phyloP scores from a whole-genome alignment of 2,113 vertebrate species.

The Rhombomys opimus region DNA sequence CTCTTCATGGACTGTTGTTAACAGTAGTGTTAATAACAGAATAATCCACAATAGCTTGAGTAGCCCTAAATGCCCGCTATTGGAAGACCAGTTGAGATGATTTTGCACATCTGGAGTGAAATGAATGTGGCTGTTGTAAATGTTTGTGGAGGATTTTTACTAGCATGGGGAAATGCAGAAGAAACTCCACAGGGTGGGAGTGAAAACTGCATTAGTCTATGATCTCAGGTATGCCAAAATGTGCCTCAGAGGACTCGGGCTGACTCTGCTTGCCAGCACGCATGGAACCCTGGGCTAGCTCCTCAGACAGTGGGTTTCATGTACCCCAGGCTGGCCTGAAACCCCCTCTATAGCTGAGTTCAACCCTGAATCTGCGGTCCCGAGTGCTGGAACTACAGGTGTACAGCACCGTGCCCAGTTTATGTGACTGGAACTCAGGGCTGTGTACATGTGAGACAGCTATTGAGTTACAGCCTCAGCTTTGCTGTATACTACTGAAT shows the following conservation, averaged over 20 bases:
- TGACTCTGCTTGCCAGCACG: background rate
- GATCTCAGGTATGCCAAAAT: background rate
- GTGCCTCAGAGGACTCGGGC: background rate
- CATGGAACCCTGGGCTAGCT: background rate
- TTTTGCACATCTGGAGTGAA: conserved; percentile 16
- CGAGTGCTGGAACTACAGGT: background rate
- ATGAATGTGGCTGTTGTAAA: background rate
- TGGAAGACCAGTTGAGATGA: conserved; percentile 27
- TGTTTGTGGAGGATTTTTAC: conserved; percentile 39
- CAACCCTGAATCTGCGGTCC: background rate
- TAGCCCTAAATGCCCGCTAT: background rate
- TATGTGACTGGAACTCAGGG: background rate
- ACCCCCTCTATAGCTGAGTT: background rate
- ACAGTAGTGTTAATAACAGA: background rate
- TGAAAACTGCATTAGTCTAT: background rate
- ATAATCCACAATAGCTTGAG: background rate
- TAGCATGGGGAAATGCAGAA: conserved; percentile 19
- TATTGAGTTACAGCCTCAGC: background rate
- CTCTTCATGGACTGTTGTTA: conserved; percentile 15
- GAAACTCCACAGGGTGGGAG: background rate
- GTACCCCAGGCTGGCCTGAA: background rate
- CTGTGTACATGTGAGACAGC: background rate
- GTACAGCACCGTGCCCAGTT: background rate
- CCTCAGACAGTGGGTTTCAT: background rate
- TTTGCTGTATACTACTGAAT: background rate